Percentiles rank a stretch among this genome's conserved stretches.
These are phyloP conservation scores for Ciona savignyi DNA, from an alignment of 23 tunicate species.

Conservation along the genomic window DNA sequence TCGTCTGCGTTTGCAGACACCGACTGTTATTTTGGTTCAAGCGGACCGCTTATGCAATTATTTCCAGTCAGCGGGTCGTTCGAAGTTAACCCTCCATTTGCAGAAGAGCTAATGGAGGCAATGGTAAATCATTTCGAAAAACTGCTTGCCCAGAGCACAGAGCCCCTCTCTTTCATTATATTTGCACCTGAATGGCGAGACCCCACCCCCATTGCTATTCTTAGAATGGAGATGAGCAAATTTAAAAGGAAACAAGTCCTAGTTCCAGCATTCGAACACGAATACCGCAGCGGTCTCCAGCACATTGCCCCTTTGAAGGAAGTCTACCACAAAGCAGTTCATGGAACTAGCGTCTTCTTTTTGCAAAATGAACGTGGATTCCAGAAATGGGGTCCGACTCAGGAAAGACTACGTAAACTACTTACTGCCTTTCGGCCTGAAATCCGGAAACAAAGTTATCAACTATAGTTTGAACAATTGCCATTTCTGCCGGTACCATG, in stretches of 20 bases:
- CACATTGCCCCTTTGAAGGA: constrained; percentile 46
- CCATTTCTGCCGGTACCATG: too few relatives aligned
- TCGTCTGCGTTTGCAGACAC: constrained; percentile 85
- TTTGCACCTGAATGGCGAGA: constrained; percentile 92
- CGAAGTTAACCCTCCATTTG: constrained; percentile 89
- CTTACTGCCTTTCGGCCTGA: constrained; percentile 49
- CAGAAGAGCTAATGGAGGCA: constrained; percentile 89
- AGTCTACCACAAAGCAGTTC: constrained; percentile 76
- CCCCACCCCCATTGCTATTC: constrained; percentile 74
- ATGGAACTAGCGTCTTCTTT: constrained; percentile 78
- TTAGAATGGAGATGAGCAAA: constrained; percentile 75
- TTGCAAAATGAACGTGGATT: constrained; percentile 70
- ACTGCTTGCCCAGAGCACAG: constrained; percentile 55
- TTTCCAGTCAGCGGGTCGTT: constrained; percentile 83
- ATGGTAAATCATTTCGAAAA: constrained; percentile 90
- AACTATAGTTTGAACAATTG: too few relatives aligned
- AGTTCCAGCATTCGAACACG: constrained; percentile 83
- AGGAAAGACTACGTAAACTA: constrained; percentile 46
- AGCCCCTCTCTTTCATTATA: constrained; percentile 75
- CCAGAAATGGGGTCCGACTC: constrained; percentile 75
- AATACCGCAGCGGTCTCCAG: constrained; percentile 81
- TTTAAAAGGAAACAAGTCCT: constrained; percentile 75
- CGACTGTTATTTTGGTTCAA: constrained; percentile 81
- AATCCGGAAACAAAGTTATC: too few relatives aligned
- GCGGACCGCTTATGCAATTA: constrained; percentile 79